These are phyloP conservation scores for Poecile montanus DNA, from an alignment of 2,797 vertebrate species.

Conservation along the genomic window DNA sequence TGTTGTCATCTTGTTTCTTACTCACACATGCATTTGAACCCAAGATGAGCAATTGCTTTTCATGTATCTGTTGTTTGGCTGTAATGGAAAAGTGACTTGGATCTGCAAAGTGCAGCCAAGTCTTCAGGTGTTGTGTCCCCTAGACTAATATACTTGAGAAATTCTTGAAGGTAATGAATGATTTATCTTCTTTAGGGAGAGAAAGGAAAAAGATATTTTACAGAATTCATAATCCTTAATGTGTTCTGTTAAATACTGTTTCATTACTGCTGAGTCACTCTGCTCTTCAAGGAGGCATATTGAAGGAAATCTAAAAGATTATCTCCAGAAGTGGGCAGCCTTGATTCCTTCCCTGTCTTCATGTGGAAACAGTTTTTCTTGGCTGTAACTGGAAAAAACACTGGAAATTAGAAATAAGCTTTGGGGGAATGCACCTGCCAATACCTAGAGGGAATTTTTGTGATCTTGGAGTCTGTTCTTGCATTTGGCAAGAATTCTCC, in stretches of 20 bases:
- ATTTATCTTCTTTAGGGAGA: not conserved
- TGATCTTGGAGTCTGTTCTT: not conserved
- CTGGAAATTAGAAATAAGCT: not conserved
- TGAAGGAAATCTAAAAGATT: not conserved
- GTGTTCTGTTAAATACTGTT: not conserved
- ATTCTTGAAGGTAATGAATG: not conserved
- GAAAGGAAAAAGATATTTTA: not conserved
- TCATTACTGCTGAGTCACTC: not conserved
- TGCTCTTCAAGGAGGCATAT: not conserved
- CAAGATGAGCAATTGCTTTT: not conserved
- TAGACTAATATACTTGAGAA: not conserved
- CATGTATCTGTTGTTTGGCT: not conserved
- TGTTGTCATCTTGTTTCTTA: not conserved
- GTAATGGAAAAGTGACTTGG: not conserved
- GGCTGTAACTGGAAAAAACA: not conserved
- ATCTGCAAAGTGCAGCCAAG: not conserved
- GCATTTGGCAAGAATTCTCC: not conserved
- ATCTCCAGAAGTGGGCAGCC: not conserved
- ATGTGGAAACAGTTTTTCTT: not conserved
- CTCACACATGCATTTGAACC: not conserved
- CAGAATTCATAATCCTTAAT: not conserved
- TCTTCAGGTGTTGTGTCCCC: not conserved
- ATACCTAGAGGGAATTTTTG: not conserved
- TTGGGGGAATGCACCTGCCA: not conserved
- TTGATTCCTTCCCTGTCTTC: not conserved